These are phyloP conservation scores for Luffia ferchaultella DNA, from an alignment of 2,888 invertebrate genomes.

Conservation along the genomic window DNA sequence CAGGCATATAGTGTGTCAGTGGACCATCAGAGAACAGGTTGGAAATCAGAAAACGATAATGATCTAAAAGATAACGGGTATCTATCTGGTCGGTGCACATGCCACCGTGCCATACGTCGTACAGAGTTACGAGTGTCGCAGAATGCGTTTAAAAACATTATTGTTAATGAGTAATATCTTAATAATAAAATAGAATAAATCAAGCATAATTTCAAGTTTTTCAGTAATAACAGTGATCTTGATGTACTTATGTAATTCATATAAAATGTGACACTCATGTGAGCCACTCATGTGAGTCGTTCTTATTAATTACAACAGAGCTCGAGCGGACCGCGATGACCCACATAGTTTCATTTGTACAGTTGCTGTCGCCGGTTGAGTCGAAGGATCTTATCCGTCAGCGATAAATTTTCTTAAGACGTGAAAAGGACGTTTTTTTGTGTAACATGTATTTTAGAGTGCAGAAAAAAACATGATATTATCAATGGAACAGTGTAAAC, in stretches of 20 bases:
- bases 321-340: constrained; percentile 8
- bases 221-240: background rate
- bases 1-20: background rate
- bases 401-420: constrained; percentile 17
- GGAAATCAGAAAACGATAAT: too few relatives aligned
- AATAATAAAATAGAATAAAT: background rate
- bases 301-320: background rate
- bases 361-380: constrained; percentile 36
- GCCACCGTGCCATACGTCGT: too few relatives aligned
- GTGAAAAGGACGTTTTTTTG: constrained; percentile 25
- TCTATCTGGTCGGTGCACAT: too few relatives aligned
- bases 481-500: too few relatives aligned
- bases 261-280: background rate
- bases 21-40: too few relatives aligned
- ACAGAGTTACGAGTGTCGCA: background rate
- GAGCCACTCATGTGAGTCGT: background rate
- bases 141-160: too few relatives aligned
- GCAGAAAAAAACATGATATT: too few relatives aligned
- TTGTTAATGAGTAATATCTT: too few relatives aligned
- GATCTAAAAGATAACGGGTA: background rate
- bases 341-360: constrained; percentile 25
- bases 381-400: background rate
- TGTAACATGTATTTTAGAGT: constrained; percentile 22
- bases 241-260: background rate
- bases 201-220: background rate